Conservation (phyloP, 2,888 invertebrate species). For the Drosophila sordidula region DNA sequence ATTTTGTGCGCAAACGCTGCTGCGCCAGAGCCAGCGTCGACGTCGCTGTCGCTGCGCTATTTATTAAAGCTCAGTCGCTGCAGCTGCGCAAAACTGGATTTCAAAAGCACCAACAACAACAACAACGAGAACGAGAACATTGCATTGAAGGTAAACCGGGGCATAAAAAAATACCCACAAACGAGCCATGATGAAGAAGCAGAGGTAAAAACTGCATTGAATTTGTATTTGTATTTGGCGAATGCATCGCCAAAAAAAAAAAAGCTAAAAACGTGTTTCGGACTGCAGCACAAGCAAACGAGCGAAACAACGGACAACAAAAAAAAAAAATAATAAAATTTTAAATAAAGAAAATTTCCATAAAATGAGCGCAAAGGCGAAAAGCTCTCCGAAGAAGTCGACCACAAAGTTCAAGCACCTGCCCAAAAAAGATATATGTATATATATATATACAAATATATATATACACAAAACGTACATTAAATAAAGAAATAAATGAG, state of each 20-base stretch:
- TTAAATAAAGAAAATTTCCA: constrained; percentile 57
- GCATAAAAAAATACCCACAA: constrained; percentile 56
- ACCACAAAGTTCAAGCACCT: constrained; percentile 75
- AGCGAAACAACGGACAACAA: constrained; percentile 18
- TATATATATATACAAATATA: constrained; percentile 3
- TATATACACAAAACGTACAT: constrained; percentile 18
- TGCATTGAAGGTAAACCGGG: constrained; percentile 77
- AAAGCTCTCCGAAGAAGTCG: constrained; percentile 44
- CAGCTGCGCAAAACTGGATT: constrained; percentile 72
- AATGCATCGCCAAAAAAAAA: constrained; percentile 49
- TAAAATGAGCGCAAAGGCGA: constrained; percentile 52
- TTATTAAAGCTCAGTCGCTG: constrained; percentile 45
- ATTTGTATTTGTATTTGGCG: constrained; percentile 57
- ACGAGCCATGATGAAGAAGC: constrained; percentile 17
- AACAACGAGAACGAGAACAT: constrained; percentile 36
- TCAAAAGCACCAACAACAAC: constrained; percentile 45
- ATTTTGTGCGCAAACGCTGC: constrained; percentile 29
- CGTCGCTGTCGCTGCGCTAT: constrained; percentile 38
- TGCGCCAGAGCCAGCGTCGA: constrained; percentile 1
- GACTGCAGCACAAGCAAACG: constrained; percentile 15
- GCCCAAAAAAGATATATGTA: constrained; percentile 54
- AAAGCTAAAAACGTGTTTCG: constrained; percentile 67
- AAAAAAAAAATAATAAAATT: constrained; percentile 44
- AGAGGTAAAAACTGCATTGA: constrained; percentile 66
- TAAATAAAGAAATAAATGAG: constrained; percentile 56